Conservation (phyloP, 2,797 vertebrate genomes). For the Ibycter americanus region DNA sequence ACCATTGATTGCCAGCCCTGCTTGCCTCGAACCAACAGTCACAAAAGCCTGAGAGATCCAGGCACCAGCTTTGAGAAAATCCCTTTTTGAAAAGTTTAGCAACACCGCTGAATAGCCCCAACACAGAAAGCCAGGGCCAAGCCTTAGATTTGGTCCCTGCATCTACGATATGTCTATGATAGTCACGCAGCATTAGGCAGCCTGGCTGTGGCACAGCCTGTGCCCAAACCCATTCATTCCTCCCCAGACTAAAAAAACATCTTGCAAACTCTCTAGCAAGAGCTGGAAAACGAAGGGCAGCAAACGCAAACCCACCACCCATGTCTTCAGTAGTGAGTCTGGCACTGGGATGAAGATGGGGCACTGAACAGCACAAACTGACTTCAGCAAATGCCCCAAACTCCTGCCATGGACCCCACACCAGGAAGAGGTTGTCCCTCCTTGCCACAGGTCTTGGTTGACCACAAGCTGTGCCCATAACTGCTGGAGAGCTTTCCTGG, state of each 20-base stretch:
- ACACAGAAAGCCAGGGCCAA: not conserved
- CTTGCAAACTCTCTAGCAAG: slow-evolving; percentile 8
- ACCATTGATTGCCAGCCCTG: not conserved
- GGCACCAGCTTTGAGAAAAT: not conserved
- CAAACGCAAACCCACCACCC: not conserved
- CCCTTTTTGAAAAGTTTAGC: not conserved
- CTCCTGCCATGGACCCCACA: not conserved
- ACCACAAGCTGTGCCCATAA: not conserved
- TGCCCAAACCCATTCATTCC: not conserved
- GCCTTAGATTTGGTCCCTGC: not conserved
- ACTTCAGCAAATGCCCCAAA: not conserved
- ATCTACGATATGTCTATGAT: fast-evolving
- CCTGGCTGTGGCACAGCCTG: not conserved
- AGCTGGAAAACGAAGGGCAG: not conserved
- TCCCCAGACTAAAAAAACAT: not conserved
- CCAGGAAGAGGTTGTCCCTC: not conserved
- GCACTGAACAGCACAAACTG: not conserved
- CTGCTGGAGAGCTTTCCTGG: not conserved
- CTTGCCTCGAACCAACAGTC: not conserved
- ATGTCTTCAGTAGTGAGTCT: not conserved
- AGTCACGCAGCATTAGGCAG: not conserved
- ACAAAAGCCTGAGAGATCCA: not conserved
- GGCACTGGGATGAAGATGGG: not conserved
- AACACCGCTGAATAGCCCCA: fast-evolving
- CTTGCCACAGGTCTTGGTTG: not conserved